Conservation (phyloP, 2,888 invertebrate genomes). For the Chalcis sispes region DNA sequence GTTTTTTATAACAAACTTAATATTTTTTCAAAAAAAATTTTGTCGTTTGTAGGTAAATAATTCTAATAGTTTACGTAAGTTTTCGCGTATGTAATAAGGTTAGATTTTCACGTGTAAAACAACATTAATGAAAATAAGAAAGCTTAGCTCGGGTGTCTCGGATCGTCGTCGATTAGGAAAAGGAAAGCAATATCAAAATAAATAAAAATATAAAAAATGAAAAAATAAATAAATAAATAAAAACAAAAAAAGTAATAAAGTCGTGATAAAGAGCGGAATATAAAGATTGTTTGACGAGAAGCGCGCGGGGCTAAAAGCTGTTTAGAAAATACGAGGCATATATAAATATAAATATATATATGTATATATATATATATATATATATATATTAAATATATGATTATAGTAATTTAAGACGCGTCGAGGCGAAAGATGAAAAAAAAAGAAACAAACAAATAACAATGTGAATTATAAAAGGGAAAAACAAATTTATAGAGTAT, state of each 20-base stretch:
- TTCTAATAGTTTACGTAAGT: background rate
- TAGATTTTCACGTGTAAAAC: background rate
- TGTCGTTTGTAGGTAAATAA: background rate
- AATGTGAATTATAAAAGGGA: conserved; percentile 50
- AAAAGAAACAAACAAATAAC: conserved; percentile 41
- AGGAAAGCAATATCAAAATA: conserved; percentile 54
- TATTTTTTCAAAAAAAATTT: conserved; percentile 26
- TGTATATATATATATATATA: conserved; percentile 37
- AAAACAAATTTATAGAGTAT: conserved; percentile 60
- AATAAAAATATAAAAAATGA: background rate
- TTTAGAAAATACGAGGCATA: conserved; percentile 48
- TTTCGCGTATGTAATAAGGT: background rate
- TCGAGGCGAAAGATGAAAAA: conserved; percentile 47
- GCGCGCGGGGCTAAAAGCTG: conserved; percentile 37
- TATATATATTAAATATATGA: conserved; percentile 53
- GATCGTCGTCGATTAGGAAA: conserved; percentile 17
- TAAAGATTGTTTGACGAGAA: conserved; percentile 51
- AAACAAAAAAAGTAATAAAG: background rate
- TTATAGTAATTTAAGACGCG: conserved; percentile 43
- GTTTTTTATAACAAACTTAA: background rate
- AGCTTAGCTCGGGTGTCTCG: conserved; percentile 39
- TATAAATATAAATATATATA: conserved; percentile 43
- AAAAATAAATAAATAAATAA: too few species aligned
- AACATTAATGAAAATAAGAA: conserved; percentile 15
- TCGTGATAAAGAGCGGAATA: conserved; percentile 56